Base-by-base conservation (phyloP, 1,140 invertebrate genomes). In the Neodiprion lecontei region DNA sequence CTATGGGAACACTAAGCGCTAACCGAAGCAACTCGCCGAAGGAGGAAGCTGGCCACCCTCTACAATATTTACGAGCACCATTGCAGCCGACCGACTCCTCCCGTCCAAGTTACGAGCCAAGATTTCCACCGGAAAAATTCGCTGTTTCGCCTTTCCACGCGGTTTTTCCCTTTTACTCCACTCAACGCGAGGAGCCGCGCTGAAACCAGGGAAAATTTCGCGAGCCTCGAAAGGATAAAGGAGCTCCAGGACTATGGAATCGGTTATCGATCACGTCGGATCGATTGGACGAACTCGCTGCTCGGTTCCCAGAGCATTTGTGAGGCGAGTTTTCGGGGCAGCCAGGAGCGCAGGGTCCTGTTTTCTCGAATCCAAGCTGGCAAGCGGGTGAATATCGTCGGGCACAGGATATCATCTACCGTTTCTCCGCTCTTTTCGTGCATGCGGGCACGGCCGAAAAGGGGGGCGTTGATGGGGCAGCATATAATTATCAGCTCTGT, bases 401-500 rank as follows among this genome's bases (percentile, higher is more conserved):
- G 76, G 61, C 75, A 40, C 28, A 74, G 75, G 75, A 76, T 76
- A 76, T 76, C 70, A 78, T 78, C 40, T 73, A 47, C 72, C 75
- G 73, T 75, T 72, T 49, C 74, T 70, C 68, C 73, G 75, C 72
- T 74, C 67, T 70, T 17, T 72, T 72, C 66, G n/a, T 72, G 69
- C 70, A 73, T 70, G 70, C 67, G 61, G 53, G 21, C 67, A 75
- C 61, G 69, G 75, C 74, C 53, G 49, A 72, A 78, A 77, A 81
- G 81, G 82, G 82, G 82, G 83, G 86, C 82, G 86, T 83, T 82
- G 82, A 78, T 82, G 79, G 84, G 83, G 79, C 83, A 88, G 84
- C 85, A 88, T 88, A 88, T 89, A 89, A 89, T 89, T 88, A 88
- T 87, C 85, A 79, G 77, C 77, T 82, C 83, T 78, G 81, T 89